Conservation (phyloP, 1,140 invertebrate genomes). For the Panulirus ornatus region DNA sequence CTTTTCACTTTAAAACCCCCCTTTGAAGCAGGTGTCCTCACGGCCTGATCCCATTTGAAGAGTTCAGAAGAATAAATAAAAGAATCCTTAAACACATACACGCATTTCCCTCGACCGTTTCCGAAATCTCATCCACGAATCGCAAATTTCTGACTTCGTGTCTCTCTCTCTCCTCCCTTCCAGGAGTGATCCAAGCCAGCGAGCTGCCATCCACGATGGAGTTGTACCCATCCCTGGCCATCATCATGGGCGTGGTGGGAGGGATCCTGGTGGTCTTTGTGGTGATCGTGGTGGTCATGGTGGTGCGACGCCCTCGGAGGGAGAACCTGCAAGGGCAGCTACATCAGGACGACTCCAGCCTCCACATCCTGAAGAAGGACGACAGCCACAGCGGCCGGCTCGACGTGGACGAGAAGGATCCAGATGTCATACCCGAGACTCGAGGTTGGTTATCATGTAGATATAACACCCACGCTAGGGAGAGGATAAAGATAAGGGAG, state of each 20-base stretch:
- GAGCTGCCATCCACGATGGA: not conserved
- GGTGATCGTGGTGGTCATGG: slow-evolving; percentile 74
- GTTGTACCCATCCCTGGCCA: slow-evolving; percentile 72
- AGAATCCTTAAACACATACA: too few relatives aligned
- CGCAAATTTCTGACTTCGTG: too few relatives aligned
- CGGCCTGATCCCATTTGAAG: too few relatives aligned
- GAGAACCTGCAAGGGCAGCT: slow-evolving; percentile 59
- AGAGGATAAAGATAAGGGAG: too few relatives aligned
- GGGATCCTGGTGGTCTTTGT: slow-evolving; percentile 73
- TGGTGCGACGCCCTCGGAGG: slow-evolving; percentile 67
- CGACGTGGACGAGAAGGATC: slow-evolving; percentile 73
- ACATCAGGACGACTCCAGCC: slow-evolving; percentile 66
- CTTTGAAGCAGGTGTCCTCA: too few relatives aligned
- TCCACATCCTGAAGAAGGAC: slow-evolving; percentile 73
- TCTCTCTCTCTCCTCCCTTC: too few relatives aligned
- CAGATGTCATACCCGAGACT: slow-evolving; percentile 34
- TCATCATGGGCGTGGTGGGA: slow-evolving; percentile 74
- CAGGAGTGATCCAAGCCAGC: too few relatives aligned
- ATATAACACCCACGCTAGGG: too few relatives aligned
- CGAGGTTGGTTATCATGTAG: not conserved
- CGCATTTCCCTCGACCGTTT: too few relatives aligned
- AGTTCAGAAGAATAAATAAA: too few relatives aligned
- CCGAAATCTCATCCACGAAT: too few relatives aligned
- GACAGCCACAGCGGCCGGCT: slow-evolving; percentile 68
- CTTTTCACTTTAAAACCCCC: too few relatives aligned